phyloP scores from a whole-genome alignment of 2,113 vertebrate species.

The Scolopax mira region DNA sequence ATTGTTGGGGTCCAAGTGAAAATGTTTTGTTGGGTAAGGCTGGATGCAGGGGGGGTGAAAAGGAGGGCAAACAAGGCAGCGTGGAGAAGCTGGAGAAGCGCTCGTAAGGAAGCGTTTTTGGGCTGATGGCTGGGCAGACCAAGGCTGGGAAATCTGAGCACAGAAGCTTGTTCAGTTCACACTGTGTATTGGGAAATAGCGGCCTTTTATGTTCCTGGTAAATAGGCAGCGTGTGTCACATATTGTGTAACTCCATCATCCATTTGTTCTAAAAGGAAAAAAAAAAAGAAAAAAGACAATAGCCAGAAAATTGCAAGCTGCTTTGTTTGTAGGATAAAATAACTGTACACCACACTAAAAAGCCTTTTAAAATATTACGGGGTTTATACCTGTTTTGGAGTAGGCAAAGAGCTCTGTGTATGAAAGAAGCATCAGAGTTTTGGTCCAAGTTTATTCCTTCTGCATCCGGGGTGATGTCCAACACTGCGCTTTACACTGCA shows the following conservation, averaged over 20 bases:
- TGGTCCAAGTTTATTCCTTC: neutral
- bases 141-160: neutral
- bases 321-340: neutral
- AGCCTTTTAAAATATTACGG: neutral
- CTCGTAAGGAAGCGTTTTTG: fast-evolving
- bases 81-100: neutral
- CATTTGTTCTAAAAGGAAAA: slow-evolving; percentile 1
- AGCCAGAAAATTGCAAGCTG: neutral
- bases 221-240: neutral
- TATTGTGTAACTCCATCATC: slow-evolving; percentile 17
- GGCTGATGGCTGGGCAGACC: neutral
- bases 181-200: neutral
- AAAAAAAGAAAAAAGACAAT: neutral
- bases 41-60: neutral
- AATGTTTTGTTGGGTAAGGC: neutral
- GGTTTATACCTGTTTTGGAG: neutral
- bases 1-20: neutral
- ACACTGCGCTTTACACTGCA: fast-evolving
- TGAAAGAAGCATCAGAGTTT: neutral
- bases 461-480: neutral
- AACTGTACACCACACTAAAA: neutral
- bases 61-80: neutral
- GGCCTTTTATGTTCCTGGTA: slow-evolving; percentile 16
- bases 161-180: neutral
- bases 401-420: neutral